Evolutionary conservation across 1,140 invertebrate genomes (phyloP), one percentile per base, ranked within the genome.

Genomic region (Panulirus ornatus): DNA sequence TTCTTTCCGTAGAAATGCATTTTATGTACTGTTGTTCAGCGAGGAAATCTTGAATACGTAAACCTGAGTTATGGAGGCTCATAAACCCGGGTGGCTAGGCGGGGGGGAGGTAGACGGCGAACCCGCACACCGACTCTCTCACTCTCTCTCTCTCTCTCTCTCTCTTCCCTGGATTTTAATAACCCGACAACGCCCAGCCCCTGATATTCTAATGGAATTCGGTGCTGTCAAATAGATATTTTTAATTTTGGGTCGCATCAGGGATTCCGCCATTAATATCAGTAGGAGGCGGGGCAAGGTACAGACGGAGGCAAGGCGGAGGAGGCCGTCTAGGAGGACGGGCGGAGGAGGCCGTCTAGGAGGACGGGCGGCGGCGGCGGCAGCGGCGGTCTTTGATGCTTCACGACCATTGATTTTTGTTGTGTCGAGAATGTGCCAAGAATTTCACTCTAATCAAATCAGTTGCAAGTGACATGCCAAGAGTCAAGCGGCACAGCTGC

Each of bases 161-260:
- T 58, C 51, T 11, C 51, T 58, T 22, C 9, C 70, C 42, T 34
- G 63, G 58, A 73, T 84, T 84, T 84, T 73, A 71, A 84, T 84
- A 70, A 71, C 83, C 70, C 51, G 36, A 66, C 70, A 84, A 40
- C 63, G 82, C 63, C 40, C n/a, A 44, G 63, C 14, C 66, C 34
- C 81, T 84, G 82, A 84, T 87, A 76, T 87, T 87, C 66, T 87
- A 87, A 87, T 87, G 73, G 75, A 87, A 87, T 87, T 87, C 51
- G 38, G 42, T 87, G 44, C 73, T 87, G 84, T 87, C 84, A 87
- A 87, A 78, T 87, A 78, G 71, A 78, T 87, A 87, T 87, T 76
- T 87, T 76, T 87, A 78, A 78, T 87, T 76, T 87, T 84, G 63
- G 82, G 63, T 70, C 82, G 82, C 82, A 84, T 84, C 82, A 84